Percentiles rank a stretch among this genome's conserved stretches.
phyloP scores from a whole-genome alignment of 2,888 invertebrate species.

The Scaptomyza parva region DNA sequence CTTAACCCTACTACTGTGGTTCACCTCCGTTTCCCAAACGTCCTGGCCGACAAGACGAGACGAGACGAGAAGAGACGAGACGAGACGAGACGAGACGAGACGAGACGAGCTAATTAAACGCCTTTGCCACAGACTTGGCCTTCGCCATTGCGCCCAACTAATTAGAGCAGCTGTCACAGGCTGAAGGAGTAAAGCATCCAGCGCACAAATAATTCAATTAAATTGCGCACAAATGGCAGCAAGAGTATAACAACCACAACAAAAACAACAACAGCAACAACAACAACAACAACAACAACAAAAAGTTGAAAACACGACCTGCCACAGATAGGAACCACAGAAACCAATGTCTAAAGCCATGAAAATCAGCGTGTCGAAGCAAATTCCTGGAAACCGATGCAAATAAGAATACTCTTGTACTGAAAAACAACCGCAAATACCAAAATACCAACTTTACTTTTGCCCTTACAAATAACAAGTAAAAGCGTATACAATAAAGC shows the following conservation, averaged over 20 bases:
- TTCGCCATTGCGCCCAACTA: conserved; percentile 54
- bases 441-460: conserved; percentile 26
- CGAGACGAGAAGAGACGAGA: conserved; percentile 14
- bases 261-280: conserved; percentile 20
- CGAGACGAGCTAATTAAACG: conserved; percentile 68
- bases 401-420: conserved; percentile 32
- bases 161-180: conserved; percentile 71
- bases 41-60: conserved; percentile 18
- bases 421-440: conserved; percentile 50
- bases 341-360: conserved; percentile 35
- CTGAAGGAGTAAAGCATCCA: conserved; percentile 46
- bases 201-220: conserved; percentile 74
- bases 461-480: background rate
- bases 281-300: conserved; percentile 30
- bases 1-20: conserved; percentile 72
- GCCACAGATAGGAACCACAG: conserved; percentile 48
- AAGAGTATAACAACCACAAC: conserved; percentile 28
- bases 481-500: background rate
- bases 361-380: conserved; percentile 33
- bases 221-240: conserved; percentile 56
- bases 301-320: conserved; percentile 10
- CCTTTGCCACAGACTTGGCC: conserved; percentile 45
- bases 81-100: conserved; percentile 10
- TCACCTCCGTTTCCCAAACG: conserved; percentile 49
- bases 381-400: conserved; percentile 41